Evolutionary conservation across 2,888 invertebrate species (phyloP).

Genomic region (Seladonia tumulorum): DNA sequence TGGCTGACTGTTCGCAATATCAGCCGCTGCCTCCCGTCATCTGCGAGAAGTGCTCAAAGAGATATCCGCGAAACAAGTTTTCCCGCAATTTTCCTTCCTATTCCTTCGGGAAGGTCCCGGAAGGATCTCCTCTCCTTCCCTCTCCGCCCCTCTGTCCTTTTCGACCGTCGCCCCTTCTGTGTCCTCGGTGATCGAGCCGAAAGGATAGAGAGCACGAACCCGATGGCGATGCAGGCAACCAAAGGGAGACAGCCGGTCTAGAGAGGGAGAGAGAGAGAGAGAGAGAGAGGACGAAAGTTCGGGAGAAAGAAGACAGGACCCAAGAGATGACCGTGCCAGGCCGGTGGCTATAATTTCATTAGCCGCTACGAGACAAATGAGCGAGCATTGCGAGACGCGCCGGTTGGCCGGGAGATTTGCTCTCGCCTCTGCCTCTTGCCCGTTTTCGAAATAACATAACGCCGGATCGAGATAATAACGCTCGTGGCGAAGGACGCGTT

Average conservation of each 20-base stretch:
- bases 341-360: slow-evolving; percentile 86
- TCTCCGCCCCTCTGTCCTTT: slow-evolving; percentile 13
- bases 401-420: slow-evolving; percentile 82
- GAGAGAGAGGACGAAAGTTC: slow-evolving; percentile 53
- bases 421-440: slow-evolving; percentile 38
- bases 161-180: neutral
- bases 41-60: slow-evolving; percentile 81
- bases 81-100: slow-evolving; percentile 79
- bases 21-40: slow-evolving; percentile 76
- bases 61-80: slow-evolving; percentile 81
- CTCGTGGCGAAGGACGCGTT: slow-evolving; percentile 28
- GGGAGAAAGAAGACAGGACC: slow-evolving; percentile 61
- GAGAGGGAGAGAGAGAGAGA: slow-evolving; percentile 30
- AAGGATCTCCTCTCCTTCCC: slow-evolving; percentile 50
- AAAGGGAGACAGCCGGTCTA: neutral
- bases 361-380: slow-evolving; percentile 86
- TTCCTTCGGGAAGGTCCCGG: slow-evolving; percentile 62
- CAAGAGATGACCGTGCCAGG: slow-evolving; percentile 78
- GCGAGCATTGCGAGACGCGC: slow-evolving; percentile 83
- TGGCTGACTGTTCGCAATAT: slow-evolving; percentile 74
- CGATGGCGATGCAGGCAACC: neutral
- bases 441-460: slow-evolving; percentile 58
- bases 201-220: slow-evolving; percentile 27
- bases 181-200: slow-evolving; percentile 27
- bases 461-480: slow-evolving; percentile 57